Base-by-base conservation (phyloP, 2,113 vertebrate genomes). In the Malurus melanocephalus region DNA sequence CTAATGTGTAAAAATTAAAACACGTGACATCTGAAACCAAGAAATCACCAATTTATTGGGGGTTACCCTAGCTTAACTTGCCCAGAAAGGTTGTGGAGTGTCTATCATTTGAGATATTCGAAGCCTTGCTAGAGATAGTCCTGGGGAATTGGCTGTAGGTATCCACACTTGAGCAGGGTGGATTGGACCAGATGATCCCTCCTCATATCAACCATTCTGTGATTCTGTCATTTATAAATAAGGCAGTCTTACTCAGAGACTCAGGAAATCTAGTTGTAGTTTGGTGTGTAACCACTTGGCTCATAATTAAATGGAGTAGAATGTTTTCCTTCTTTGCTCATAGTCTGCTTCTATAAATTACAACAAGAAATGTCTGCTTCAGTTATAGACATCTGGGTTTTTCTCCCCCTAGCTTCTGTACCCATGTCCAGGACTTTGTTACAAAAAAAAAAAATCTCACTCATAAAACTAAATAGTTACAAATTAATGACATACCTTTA, bases 381-480 rank as follows among this genome's bases (percentile, higher is more conserved):
- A 40, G 2, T 48, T 38, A 51, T 1, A 40, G 15, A 27, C 16
- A 30, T 11, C 5, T 33, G 4, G 7, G 1, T 8, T 20, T 7
- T 7, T 35, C 35, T 12, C 2, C 6, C 9, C 2, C 1, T 2
- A 35, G 4, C 1, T 62, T 42, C 26, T n/a, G 15, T 32, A 10
- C 3, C 17, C 55, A 7, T 16, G 26, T 67, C 23, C 6, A 14
- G 62, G 28, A 51, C 3, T 46, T 72, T 66, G 8, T 62, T 62
- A 61, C 18, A 51, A 11, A 64, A 43, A 14, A 69, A n/a, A 33
- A 33, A 33, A 35, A 35, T 56, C 56, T 77, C 8, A 46, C 24
- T 26, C 62, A 53, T 28, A 51, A 80, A 74, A 77, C 2, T 19
- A 15, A 78, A 81, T 6, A 10, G 4, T 16, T 52, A 35, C 19